Percentiles rank a stretch among this genome's conserved stretches.
Conservation (phyloP, 53 echinoderm and acorn worm genomes). For the Hippasteria phrygiana region DNA sequence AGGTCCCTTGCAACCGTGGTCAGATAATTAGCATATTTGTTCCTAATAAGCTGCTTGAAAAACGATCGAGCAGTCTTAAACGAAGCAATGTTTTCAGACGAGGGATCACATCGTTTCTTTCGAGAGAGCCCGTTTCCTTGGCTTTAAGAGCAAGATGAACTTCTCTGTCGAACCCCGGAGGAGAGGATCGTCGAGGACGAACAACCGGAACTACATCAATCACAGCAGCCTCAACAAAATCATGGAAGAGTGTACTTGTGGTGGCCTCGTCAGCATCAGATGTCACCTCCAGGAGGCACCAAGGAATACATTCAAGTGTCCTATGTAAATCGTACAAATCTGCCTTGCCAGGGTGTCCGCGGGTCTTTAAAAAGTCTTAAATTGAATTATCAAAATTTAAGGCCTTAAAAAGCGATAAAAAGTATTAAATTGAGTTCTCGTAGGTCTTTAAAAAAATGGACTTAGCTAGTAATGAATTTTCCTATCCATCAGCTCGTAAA, state of each 20-base stretch:
- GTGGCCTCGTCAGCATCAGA: background rate
- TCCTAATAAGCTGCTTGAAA: constrained; percentile 27
- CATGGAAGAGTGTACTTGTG: constrained; percentile 36
- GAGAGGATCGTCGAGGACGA: constrained; percentile 18
- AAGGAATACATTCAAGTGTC: constrained; percentile 30
- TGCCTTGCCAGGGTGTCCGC: constrained; percentile 1
- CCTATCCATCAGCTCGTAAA: too few relatives aligned
- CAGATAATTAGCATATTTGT: background rate
- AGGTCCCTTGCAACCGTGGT: background rate
- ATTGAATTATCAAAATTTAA: too few relatives aligned
- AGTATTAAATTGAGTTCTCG: too few relatives aligned
- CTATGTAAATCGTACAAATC: constrained; percentile 15
- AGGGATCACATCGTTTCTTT: background rate
- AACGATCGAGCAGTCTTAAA: constrained; percentile 11
- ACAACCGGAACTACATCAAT: constrained; percentile 10
- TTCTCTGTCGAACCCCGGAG: constrained; percentile 25
- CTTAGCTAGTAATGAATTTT: too few relatives aligned
- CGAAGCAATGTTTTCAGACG: background rate
- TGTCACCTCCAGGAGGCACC: constrained; percentile 26
- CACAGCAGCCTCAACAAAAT: constrained; percentile 49
- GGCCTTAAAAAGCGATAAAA: too few relatives aligned
- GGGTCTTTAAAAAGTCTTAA: too few relatives aligned
- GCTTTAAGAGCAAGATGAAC: constrained; percentile 8
- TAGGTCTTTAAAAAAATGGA: too few relatives aligned
- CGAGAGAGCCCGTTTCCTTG: background rate